Evolutionary conservation across 2,113 vertebrate species (phyloP), one percentile per base, ranked within the genome.

Genomic region (Caranx ignobilis): DNA sequence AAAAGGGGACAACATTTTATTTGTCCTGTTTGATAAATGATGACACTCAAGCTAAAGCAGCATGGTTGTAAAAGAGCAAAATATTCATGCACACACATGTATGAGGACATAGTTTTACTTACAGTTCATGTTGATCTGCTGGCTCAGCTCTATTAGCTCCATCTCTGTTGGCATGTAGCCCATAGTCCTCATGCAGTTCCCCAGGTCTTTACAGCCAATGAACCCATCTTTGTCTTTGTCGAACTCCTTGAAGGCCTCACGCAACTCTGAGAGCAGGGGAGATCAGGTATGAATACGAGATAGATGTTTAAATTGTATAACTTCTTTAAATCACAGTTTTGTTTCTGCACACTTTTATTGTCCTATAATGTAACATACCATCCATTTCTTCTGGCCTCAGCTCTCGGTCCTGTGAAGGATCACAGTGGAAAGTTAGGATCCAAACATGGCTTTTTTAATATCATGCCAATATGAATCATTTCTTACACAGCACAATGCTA

Each of bases 111-210:
- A n/a, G 48, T 15, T 52, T 65, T 47, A 94, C 96, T 96, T 93
- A 99, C 98, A 0, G 91, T 99, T 99, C 98, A 99, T 99, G 95
- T 99, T 99, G 93, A 99, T 98, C 93, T 99, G 98, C 94, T 99
- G 98, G 75, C 98, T 99, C 21, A 99, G 94, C 78, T 99, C 98
- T 1, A 99, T 99, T 31, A 99, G 95, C 91, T 99, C 98, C 98
- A 99, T 99, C 93, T 99, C 98, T 0, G 98, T 99, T 32, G 98
- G 98, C 98, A 99, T 99, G 94, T 98, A 99, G 55, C 98, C 98
- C 98, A 99, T 99, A 16, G 98, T 99, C 18, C 98, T 96, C 98
- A 99, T 99, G 92, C 98, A 99, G 93, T 98, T 98, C 6, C 98
- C 98, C 93, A 99, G 93, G 89, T 99, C 98, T 87, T 97, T 97